These are phyloP conservation scores for Orientallactaga bullata DNA, from an alignment of 2,113 vertebrate species.

Conservation along the genomic window DNA sequence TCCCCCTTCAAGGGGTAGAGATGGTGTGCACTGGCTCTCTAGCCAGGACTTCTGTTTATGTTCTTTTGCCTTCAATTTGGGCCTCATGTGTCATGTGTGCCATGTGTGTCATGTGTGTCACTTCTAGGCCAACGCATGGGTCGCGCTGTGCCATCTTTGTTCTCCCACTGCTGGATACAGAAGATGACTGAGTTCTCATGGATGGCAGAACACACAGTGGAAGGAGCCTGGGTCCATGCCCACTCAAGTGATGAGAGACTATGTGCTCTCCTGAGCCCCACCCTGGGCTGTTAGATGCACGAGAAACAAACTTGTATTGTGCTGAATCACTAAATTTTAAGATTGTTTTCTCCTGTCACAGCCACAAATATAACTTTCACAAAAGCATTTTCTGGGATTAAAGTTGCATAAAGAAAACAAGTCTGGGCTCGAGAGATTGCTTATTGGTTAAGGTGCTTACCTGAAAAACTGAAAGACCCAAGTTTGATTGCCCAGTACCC, in stretches of 20 bases:
- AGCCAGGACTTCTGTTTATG: not conserved
- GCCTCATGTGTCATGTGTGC: no score
- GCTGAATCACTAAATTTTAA: not conserved
- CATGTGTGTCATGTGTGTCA: not conserved
- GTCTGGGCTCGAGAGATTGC: not conserved
- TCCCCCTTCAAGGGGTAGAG: not conserved
- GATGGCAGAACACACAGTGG: not conserved
- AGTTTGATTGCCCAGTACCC: no score
- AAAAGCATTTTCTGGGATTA: conserved; percentile 1
- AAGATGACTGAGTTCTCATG: not conserved
- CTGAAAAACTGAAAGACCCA: no score
- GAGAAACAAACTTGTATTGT: not conserved
- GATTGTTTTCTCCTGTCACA: not conserved
- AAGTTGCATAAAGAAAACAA: conserved; percentile 12
- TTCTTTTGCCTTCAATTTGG: not conserved
- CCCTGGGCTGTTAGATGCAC: not conserved
- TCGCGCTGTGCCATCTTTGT: not conserved
- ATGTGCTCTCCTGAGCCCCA: not conserved
- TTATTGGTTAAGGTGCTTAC: no score
- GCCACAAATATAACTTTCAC: not conserved
- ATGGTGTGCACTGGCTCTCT: not conserved
- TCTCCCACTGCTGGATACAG: not conserved
- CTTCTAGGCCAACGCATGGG: not conserved
- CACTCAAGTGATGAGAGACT: not conserved
- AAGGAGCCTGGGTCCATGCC: not conserved